phyloP scores from a whole-genome alignment of 2,797 vertebrate genomes.

The Helicolenus hilgendorfi region DNA sequence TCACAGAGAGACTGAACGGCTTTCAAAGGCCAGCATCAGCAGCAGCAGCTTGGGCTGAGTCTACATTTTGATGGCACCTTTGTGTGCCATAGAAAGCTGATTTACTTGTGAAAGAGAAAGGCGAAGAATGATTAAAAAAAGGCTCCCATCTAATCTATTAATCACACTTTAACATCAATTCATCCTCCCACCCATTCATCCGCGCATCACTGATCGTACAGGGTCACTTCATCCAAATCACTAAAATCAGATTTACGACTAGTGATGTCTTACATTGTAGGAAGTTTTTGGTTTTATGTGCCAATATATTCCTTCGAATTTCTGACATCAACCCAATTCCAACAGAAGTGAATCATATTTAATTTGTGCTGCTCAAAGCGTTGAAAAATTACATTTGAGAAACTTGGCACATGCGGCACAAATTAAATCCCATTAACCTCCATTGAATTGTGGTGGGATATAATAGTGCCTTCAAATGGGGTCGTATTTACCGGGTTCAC shows the following conservation, averaged over 20 bases:
- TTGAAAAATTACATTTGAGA: too few species aligned
- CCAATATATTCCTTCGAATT: neutral
- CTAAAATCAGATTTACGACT: too few species aligned
- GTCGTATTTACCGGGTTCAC: too few species aligned
- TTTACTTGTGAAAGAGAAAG: constrained; percentile 17
- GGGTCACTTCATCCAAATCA: neutral
- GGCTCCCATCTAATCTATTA: constrained; percentile 37
- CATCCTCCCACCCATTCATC: neutral
- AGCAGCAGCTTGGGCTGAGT: constrained; percentile 61
- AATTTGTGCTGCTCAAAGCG: neutral
- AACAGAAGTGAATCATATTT: neutral
- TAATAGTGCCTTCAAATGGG: too few species aligned
- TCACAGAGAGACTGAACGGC: constrained; percentile 66
- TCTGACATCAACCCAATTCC: neutral
- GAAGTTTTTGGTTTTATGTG: neutral
- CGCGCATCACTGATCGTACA: neutral
- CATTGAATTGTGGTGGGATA: neutral
- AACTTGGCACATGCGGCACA: neutral
- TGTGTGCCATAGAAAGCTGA: neutral
- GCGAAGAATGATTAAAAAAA: constrained; percentile 7
- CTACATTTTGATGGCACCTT: neutral
- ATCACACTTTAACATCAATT: constrained; percentile 38
- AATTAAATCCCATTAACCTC: neutral
- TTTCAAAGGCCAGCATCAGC: constrained; percentile 56
- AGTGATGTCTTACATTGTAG: neutral